Evolutionary conservation across 2,888 invertebrate species (phyloP).

Genomic region (Epicampocera succincta): DNA sequence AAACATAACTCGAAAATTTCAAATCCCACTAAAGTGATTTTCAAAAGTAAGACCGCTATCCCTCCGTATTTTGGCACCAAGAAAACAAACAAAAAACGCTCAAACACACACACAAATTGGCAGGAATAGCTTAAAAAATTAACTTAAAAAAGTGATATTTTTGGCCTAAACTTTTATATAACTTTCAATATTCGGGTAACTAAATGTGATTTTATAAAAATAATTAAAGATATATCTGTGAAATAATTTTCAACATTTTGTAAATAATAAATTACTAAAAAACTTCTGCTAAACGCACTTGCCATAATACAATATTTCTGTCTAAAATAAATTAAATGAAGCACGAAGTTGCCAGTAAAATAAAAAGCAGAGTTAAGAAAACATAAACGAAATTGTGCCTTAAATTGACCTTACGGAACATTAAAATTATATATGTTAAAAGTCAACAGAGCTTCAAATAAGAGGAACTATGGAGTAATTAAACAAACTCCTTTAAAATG

Average conservation of each 20-base stretch:
- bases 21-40: conserved; percentile 11
- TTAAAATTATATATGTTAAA: conserved; percentile 31
- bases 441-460: conserved; percentile 3
- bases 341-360: conserved; percentile 34
- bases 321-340: conserved; percentile 14
- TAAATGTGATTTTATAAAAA: conserved; percentile 59
- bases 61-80: conserved; percentile 59
- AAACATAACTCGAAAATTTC: not conserved
- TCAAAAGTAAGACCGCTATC: conserved; percentile 20
- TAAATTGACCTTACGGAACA: conserved; percentile 77
- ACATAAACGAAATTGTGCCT: conserved; percentile 75
- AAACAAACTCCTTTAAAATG: conserved; percentile 17
- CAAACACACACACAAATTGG: not conserved
- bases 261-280: conserved; percentile 35
- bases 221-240: conserved; percentile 31
- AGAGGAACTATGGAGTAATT: conserved; percentile 6
- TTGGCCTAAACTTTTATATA: conserved; percentile 55
- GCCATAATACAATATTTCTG: not conserved
- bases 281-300: conserved; percentile 6
- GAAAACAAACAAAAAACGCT: not conserved
- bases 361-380: conserved; percentile 42
- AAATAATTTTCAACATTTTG: not conserved
- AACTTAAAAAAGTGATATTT: conserved; percentile 64
- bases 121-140: conserved; percentile 57
- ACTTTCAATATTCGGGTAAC: conserved; percentile 56